Base-by-base conservation (phyloP, 2,113 vertebrate species). In the Electrona antarctica region DNA sequence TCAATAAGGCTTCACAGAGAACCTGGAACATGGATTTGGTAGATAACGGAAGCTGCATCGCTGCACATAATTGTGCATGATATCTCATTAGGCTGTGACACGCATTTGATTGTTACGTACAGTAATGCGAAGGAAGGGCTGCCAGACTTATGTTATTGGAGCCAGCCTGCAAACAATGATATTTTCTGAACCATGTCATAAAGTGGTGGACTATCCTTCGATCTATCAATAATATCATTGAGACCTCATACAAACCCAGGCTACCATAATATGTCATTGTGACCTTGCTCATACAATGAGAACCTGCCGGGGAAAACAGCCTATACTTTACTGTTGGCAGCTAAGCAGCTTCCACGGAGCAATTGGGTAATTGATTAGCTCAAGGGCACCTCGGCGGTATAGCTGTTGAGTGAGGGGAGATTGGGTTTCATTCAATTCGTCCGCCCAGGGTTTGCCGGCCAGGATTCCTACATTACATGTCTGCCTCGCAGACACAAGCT, bases 1-100 rank as follows among this genome's bases (percentile, higher is more conserved):
- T 79, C 78, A 62, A 77, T 83, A 60, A 56, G 47, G 56, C 67
- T 58, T 46, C 80, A 41, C 51, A 72, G 29, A 64, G 54, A 73
- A 54, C 46, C 14, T 46, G n/a, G 41, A 60, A 57, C 55, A 73
- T 81, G 69, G 71, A 76, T 81, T 74, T 60, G 41, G 70, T 73
- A 46, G 58, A 50, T 67, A 76, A 74, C 66, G 15, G 54, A 11
- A 45, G 52, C 52, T 73, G 10, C 29, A 65, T 77, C n/a, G 62
- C 5, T 1, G 9, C 63, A 54, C 13, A 41, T 60, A 67, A 73
- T 69, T 11, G 29, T 7, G 41, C 21, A 52, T n/a, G 15, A 41
- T 15, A 21, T 55, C 41, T 60, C n/a, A 41, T 77, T 60, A 59
- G 47, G 54, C 8, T 1, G 10, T n/a, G 56, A 57, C 41, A 47